These are phyloP conservation scores for Tokudaia muenninki DNA, from an alignment of 2,797 vertebrate genomes.

Conservation along the genomic window DNA sequence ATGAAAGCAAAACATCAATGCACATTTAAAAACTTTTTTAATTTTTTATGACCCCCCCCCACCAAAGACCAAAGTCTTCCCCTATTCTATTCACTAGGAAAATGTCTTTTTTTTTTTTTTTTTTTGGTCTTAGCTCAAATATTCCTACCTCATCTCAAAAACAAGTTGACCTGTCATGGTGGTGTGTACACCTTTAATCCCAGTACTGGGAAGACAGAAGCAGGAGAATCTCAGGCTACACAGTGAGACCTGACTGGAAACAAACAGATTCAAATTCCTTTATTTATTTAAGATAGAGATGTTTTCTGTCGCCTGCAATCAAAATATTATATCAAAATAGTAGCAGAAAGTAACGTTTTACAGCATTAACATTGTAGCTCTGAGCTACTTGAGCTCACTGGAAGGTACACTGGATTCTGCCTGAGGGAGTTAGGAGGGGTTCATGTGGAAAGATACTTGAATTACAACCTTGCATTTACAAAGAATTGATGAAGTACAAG, in stretches of 20 bases:
- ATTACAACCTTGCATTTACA: slow-evolving; percentile 59
- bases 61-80: slow-evolving; percentile 19
- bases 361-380: slow-evolving; percentile 36
- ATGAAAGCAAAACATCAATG: background rate
- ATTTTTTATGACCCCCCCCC: background rate
- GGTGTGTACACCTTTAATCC: background rate
- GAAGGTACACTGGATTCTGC: slow-evolving; percentile 7
- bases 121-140: slow-evolving; percentile 18
- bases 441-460: slow-evolving; percentile 48
- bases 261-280: background rate
- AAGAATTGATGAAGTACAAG: slow-evolving; percentile 57
- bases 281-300: slow-evolving; percentile 28
- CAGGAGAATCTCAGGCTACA: background rate
- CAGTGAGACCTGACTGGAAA: background rate
- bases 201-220: too few species aligned
- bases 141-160: background rate
- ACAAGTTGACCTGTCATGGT: background rate
- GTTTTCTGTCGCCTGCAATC: slow-evolving; percentile 50
- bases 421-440: slow-evolving; percentile 9
- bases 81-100: background rate
- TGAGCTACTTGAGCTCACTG: slow-evolving; percentile 33
- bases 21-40: background rate
- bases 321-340: slow-evolving; percentile 50
- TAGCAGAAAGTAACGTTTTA: slow-evolving; percentile 56
- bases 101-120: background rate